Base-by-base conservation (phyloP, 2,113 vertebrate genomes). In the Sapayoa aenigma region DNA sequence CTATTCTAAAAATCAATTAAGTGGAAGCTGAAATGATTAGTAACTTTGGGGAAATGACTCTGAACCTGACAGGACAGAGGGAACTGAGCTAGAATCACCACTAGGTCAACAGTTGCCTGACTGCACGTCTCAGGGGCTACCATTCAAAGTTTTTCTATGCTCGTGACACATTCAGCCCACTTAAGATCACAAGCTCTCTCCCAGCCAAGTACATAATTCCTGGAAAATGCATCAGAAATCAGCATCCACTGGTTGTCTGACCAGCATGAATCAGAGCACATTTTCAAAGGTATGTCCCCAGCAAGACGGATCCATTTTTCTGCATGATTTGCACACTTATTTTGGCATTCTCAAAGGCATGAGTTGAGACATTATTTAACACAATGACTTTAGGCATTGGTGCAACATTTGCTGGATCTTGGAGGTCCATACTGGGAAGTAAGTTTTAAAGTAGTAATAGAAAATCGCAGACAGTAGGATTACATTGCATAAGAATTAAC, bases 401-500 rank as follows among this genome's bases (percentile, higher is more conserved):
- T 56, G 92, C 90, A 95, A 92, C 44, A 81, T 84, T 80, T 71
- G 83, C 73, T 89, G 30, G 63, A 94, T 89, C 79, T 86, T 72
- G 31, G 8, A 88, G 44, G 65, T 78, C 93, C 90, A 92, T 94
- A 95, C 87, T 14, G 88, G 96, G 93, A 96, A 97, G 18, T 59
- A 75, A 92, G 80, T 86, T 90, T 93, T 88, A 92, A 96, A 96
- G 96, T 92, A 96, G 94, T 14, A 91, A 62, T 47, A 83, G 63
- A 91, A 94, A 87, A 79, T 88, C 85, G 69, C 89, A 90, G 78
- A 90, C 67, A 91, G 92, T 81, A 89, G 52, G 37, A 95, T 84
- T 91, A 67, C 39, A 87, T 88, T 93, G 58, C 65, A 4, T 67
- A 93, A 91, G 59, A 90, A 90, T 63, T 91, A 94, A 69, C 68